A percentile compares a stretch with the other conserved stretches of the same genome.
These are phyloP conservation scores for Mohoua ochrocephala DNA, from an alignment of 2,113 vertebrate genomes.

Conservation along the genomic window DNA sequence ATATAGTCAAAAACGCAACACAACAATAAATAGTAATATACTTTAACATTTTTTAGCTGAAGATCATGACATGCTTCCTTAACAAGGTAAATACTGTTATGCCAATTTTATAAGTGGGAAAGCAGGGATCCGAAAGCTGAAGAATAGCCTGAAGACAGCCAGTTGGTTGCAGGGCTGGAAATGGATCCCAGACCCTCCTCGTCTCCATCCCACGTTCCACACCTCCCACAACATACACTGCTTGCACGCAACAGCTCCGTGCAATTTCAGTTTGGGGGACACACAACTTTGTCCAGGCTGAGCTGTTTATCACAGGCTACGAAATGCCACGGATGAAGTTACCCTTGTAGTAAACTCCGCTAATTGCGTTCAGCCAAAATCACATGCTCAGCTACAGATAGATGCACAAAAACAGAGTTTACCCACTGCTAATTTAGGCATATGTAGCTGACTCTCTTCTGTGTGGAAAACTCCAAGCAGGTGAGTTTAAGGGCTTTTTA, in stretches of 20 bases:
- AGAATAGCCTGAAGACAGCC: neutral
- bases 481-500: neutral
- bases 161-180: constrained; percentile 1
- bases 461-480: neutral
- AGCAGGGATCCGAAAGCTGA: neutral
- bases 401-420: neutral
- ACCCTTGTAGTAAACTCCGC: constrained; percentile 7
- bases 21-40: constrained; percentile 9
- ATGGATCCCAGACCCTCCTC: neutral
- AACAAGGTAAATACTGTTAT: neutral
- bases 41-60: neutral
- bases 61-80: neutral
- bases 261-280: neutral
- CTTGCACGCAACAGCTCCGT: neutral
- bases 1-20: neutral
- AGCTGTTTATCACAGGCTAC: neutral
- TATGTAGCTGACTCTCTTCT: neutral
- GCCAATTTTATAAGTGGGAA: neutral
- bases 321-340: neutral
- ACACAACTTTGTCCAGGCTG: neutral
- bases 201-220: neutral
- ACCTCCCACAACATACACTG: neutral
- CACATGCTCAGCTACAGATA: neutral
- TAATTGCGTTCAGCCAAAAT: neutral
- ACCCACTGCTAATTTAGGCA: neutral